These are phyloP conservation scores for Chydorus sphaericus DNA, from an alignment of 2,888 invertebrate genomes.

Conservation along the genomic window DNA sequence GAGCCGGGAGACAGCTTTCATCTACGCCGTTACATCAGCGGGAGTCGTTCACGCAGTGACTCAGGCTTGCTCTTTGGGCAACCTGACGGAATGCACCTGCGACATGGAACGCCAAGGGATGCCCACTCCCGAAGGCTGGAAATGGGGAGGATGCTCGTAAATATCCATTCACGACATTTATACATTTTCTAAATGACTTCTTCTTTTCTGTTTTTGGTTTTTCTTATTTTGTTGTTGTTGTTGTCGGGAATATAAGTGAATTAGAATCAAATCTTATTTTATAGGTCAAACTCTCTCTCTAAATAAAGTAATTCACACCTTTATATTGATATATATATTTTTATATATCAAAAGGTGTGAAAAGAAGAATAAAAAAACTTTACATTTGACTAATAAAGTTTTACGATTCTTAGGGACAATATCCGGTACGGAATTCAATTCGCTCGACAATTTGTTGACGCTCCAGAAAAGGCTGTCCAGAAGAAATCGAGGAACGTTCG, in stretches of 20 bases:
- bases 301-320: neutral
- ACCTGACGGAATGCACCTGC: conserved; percentile 41
- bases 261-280: conserved; percentile 3
- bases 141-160: conserved; percentile 41
- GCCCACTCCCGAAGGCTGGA: conserved; percentile 36
- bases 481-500: conserved; percentile 32
- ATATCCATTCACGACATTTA: too few species aligned
- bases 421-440: conserved; percentile 39
- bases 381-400: neutral
- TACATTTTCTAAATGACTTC: neutral
- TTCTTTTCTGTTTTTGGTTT: conserved; percentile 6
- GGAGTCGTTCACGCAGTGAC: conserved; percentile 41
- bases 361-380: neutral
- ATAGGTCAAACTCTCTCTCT: neutral
- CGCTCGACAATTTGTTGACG: conserved; percentile 39
- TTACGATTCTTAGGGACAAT: conserved; percentile 32
- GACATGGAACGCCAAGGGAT: conserved; percentile 31
- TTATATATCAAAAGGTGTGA: conserved; percentile 25
- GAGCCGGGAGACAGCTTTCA: conserved; percentile 40
- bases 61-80: conserved; percentile 39
- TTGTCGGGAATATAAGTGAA: neutral
- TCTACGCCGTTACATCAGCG: conserved; percentile 40
- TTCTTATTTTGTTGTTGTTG: neutral
- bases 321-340: conserved; percentile 16
- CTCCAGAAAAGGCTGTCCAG: conserved; percentile 32